Percentiles rank a stretch among this genome's conserved stretches.
Evolutionary conservation across 2,888 invertebrate genomes (phyloP).

Genomic region (Ophion obscuratus): DNA sequence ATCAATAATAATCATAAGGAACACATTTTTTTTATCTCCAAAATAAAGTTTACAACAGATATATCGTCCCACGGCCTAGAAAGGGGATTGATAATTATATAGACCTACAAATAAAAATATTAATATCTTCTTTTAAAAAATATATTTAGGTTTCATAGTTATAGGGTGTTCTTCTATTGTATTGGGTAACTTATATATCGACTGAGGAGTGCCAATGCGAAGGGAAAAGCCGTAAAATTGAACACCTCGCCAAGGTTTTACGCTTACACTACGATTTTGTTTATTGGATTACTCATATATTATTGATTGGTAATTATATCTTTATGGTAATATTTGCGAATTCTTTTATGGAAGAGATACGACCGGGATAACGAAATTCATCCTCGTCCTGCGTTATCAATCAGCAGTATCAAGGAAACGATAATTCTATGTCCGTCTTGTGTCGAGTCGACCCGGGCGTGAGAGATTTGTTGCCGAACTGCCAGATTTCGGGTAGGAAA

Average conservation of each 20-base stretch:
- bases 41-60: too few relatives aligned
- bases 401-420: slow-evolving; percentile 66
- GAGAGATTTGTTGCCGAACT: slow-evolving; percentile 40
- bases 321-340: neutral
- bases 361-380: slow-evolving; percentile 31
- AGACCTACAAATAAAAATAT: too few relatives aligned
- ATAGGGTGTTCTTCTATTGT: too few relatives aligned
- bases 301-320: neutral
- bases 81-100: too few relatives aligned
- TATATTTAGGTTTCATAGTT: too few relatives aligned
- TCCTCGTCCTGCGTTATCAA: slow-evolving; percentile 17
- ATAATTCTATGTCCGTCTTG: slow-evolving; percentile 67
- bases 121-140: too few relatives aligned
- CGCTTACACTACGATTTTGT: neutral
- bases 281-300: neutral
- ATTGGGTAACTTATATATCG: too few relatives aligned
- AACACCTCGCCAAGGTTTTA: neutral
- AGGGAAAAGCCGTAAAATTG: too few relatives aligned
- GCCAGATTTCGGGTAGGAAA: slow-evolving; percentile 56
- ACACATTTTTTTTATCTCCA: too few relatives aligned
- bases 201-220: too few relatives aligned
- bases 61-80: too few relatives aligned
- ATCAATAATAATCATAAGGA: too few relatives aligned
- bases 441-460: slow-evolving; percentile 37
- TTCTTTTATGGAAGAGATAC: neutral